Evolutionary conservation across 2,113 vertebrate species (phyloP), one percentile per base, ranked within the genome.

Genomic region (Austrofundulus limnaeus): DNA sequence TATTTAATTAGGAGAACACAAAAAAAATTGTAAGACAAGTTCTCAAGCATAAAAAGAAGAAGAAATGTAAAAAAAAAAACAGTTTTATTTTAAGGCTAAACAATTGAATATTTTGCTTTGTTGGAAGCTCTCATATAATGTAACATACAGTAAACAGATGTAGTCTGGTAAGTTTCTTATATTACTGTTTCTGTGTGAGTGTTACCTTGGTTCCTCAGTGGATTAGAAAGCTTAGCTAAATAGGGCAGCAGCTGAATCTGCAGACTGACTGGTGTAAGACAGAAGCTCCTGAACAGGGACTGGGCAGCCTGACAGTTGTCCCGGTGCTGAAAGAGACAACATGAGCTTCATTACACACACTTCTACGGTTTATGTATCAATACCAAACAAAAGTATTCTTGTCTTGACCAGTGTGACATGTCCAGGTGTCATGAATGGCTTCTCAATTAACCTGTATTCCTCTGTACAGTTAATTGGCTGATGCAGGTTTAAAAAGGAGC

Each of bases 231-330:
- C 84, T 95, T 85, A 41, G 94, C 93, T 55, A 99, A 92, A 28
- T 95, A 96, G 6, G 97, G 97, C 82, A 99, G 87, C 4, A 98
- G 81, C 51, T 98, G 92, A 2, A 93, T 97, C 80, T 96, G 94
- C 62, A 99, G 95, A 68, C 93, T 94, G 42, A 93, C 45, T 0
- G 94, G 91, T 10, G 94, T 87, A 37, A 96, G 89, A 79, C 95
- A 96, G 90, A 98, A 98, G 87, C 86, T 94, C 82, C 92, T 88
- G 85, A 99, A 97, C 47, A 98, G 92, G 53, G 88, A 91, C 87
- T 94, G 95, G 28, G 95, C 96, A 46, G 93, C 90, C 84, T 89
- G 71, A 70, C 94, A 94, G 72, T 98, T 99, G 82, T 97, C 95
- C n/a, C 86, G 90, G 82, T 96, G 93, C 97, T 98, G 65, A 46